These are phyloP conservation scores for Chelmon rostratus DNA, from an alignment of 2,797 vertebrate genomes.

Conservation along the genomic window DNA sequence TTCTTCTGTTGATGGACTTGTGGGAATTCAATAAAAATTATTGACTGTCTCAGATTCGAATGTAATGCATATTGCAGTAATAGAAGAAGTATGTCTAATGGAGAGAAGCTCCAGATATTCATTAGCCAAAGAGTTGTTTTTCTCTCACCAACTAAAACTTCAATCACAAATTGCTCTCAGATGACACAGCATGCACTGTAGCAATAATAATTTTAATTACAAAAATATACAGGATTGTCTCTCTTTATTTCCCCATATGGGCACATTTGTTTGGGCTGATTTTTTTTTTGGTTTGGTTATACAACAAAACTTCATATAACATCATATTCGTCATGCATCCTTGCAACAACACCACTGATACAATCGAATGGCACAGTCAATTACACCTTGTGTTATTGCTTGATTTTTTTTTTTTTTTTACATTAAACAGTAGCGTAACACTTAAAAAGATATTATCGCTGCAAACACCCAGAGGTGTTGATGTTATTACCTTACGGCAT, in stretches of 20 bases:
- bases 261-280: slow-evolving; percentile 19
- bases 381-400: slow-evolving; percentile 13
- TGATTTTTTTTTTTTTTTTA: not conserved
- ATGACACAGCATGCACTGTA: slow-evolving; percentile 34
- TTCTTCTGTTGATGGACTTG: slow-evolving; percentile 63
- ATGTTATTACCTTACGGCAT: not conserved
- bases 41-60: slow-evolving; percentile 61
- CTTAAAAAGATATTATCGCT: not conserved
- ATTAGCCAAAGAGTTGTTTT: slow-evolving; percentile 56
- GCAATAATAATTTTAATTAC: slow-evolving; percentile 57
- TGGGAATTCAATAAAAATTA: slow-evolving; percentile 63
- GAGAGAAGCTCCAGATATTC: slow-evolving; percentile 46
- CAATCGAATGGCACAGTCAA: slow-evolving; percentile 7
- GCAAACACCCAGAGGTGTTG: not conserved
- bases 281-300: slow-evolving; percentile 37
- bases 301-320: slow-evolving; percentile 25
- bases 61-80: slow-evolving; percentile 57
- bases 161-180: slow-evolving; percentile 56
- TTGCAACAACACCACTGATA: slow-evolving; percentile 8
- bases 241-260: slow-evolving; percentile 26
- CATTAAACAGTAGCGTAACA: not conserved
- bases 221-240: slow-evolving; percentile 39
- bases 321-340: not conserved
- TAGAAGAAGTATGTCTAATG: slow-evolving; percentile 55
- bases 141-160: slow-evolving; percentile 45